Percentiles rank a stretch among this genome's conserved stretches.
These are phyloP conservation scores for Harpalus rubripes DNA, from an alignment of 2,888 invertebrate genomes.

Conservation along the genomic window DNA sequence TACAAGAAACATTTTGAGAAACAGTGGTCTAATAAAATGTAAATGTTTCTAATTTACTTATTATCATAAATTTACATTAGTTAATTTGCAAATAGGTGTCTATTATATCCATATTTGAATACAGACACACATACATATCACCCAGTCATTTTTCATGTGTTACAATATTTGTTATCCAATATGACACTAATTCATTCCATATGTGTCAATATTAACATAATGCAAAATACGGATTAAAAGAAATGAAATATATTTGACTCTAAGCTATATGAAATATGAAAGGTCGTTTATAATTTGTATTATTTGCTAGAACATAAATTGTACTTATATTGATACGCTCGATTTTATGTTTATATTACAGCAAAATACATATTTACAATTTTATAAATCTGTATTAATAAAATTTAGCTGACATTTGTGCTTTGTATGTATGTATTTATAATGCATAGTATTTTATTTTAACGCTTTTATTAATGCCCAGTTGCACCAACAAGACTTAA, in stretches of 20 bases:
- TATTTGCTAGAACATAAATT: conserved; percentile 27
- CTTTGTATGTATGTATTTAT: too few species aligned
- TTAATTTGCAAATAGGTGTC: conserved; percentile 9
- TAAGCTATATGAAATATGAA: conserved; percentile 36
- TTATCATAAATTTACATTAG: conserved; percentile 33
- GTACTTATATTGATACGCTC: conserved; percentile 35
- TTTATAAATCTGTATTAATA: too few species aligned
- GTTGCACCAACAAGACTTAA: too few species aligned
- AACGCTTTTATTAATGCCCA: too few species aligned
- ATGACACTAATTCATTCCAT: conserved; percentile 34
- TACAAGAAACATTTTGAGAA: not conserved
- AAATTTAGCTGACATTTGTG: too few species aligned
- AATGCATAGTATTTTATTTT: too few species aligned
- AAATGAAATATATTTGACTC: conserved; percentile 41
- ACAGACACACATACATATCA: not conserved
- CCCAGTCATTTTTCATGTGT: not conserved
- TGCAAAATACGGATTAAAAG: not conserved
- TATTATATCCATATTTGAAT: conserved; percentile 11
- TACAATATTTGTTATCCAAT: conserved; percentile 1
- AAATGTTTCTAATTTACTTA: conserved; percentile 17
- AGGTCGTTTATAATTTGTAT: conserved; percentile 8
- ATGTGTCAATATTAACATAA: conserved; percentile 16
- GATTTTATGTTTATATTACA: conserved; percentile 9
- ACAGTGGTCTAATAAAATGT: not conserved
- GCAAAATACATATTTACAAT: not conserved